Base-by-base conservation (phyloP, 2,888 invertebrate genomes). In the Hofmannophila pseudospretella region DNA sequence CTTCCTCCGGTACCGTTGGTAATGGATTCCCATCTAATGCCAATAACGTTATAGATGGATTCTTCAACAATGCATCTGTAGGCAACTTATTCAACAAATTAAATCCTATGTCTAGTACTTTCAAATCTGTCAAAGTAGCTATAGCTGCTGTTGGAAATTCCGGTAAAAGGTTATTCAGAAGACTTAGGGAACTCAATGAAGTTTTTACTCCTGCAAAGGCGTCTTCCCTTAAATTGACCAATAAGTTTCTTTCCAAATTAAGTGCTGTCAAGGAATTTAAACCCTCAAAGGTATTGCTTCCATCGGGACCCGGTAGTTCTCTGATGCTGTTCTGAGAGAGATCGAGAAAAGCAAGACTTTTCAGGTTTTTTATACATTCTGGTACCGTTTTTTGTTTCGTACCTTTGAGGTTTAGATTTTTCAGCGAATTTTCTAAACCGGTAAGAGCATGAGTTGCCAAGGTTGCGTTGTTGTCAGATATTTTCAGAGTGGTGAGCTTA, bases 1-100 rank as follows among this genome's bases (percentile, higher is more conserved):
- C 93, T 51, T 90, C 90, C 59, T 92, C 92, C 0, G 96, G 94
- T 29, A 97, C 92, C 1, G 95, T 95, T 3, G 93, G 90, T 54
- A 97, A 70, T 2, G 96, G 96, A 79, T 97, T 97, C 31, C 97
- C 97, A 64, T 97, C 97, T 52, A 97, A 88, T 7, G 97, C 97
- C 42, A 97, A 71, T 35, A 97, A 85, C 0, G 96, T 96, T 48
- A 97, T 91, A 14, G 94, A 92, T 1, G 94, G 94, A 75, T 96
- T 95, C 37, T 92, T 93, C 41, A 89, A 76, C 66, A 97, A 96
- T 1, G 96, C 94, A 41, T 93, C 90, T 32, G 89, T 80, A 7
- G 96, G 96, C 50, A 97, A 76, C 55, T 92, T 92, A 30, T 94
- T 94, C 45, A 97, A 81, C 49, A 96, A 89, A 87, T 97, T 97